phyloP scores from a whole-genome alignment of 2,888 invertebrate genomes.

The Sesia apiformis region DNA sequence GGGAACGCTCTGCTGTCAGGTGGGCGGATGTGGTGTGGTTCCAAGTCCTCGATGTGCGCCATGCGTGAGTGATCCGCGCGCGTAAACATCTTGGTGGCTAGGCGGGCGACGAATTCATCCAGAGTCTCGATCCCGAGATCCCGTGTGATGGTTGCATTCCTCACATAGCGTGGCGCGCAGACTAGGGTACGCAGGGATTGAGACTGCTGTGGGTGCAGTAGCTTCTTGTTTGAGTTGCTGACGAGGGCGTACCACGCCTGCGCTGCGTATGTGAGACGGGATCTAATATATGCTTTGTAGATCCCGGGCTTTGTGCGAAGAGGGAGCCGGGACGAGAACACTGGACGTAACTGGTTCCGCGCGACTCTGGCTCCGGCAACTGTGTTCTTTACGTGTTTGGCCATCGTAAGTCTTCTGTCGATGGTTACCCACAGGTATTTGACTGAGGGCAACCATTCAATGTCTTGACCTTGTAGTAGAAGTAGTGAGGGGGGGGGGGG shows the following conservation, averaged over 20 bases:
- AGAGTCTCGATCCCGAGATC: neutral
- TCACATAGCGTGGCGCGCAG: neutral
- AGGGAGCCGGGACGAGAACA: conserved; percentile 11
- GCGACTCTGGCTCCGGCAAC: conserved; percentile 3
- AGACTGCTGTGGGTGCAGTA: neutral
- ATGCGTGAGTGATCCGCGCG: neutral
- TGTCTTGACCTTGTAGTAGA: too few species aligned
- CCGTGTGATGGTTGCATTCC: too few species aligned
- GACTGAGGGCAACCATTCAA: conserved; percentile 4
- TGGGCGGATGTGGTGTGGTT: neutral
- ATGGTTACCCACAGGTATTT: conserved; percentile 15
- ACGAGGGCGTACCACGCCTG: conserved; percentile 1
- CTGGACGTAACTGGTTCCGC: conserved; percentile 6
- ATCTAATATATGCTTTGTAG: conserved; percentile 12
- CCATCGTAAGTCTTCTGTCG: conserved; percentile 10
- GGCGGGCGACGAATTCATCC: neutral
- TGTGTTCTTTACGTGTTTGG: conserved; percentile 5
- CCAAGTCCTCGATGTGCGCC: neutral
- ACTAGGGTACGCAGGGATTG: neutral
- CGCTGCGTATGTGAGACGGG: too few species aligned
- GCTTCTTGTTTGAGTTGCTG: neutral
- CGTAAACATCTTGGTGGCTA: neutral
- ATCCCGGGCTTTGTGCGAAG: conserved; percentile 11
- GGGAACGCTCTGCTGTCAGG: neutral
- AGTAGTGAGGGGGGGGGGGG: neutral